Evolutionary conservation across 1,140 invertebrate species (phyloP).

Genomic region (Euborellia annulipes): DNA sequence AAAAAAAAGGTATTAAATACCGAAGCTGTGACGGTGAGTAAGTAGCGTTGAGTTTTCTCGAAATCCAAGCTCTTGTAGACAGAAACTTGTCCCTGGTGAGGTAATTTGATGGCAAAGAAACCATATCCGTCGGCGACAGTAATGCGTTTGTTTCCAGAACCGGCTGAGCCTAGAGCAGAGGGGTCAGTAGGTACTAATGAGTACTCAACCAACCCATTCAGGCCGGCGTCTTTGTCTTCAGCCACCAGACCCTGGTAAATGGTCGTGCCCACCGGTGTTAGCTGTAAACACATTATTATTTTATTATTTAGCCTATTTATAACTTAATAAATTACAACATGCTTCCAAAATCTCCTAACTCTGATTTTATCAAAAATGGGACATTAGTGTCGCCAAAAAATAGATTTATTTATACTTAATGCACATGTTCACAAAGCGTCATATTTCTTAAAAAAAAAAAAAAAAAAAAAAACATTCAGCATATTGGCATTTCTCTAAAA

Average conservation of each 20-base stretch:
- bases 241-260: constrained; percentile 74
- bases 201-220: constrained; percentile 75
- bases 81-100: constrained; percentile 77
- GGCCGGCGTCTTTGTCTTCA: constrained; percentile 66
- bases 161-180: constrained; percentile 37
- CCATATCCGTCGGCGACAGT: constrained; percentile 62
- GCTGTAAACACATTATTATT: constrained; percentile 41
- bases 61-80: constrained; percentile 79
- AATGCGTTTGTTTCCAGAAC: constrained; percentile 33
- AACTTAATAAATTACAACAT: too few species aligned
- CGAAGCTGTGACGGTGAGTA: constrained; percentile 74
- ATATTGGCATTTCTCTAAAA: too few species aligned
- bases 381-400: too few species aligned
- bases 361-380: too few species aligned
- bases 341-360: too few species aligned
- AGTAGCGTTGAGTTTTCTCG: constrained; percentile 74
- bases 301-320: too few species aligned
- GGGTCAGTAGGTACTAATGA: constrained; percentile 41
- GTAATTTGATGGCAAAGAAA: constrained; percentile 68
- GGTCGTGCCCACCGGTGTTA: constrained; percentile 71
- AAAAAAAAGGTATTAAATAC: too few species aligned
- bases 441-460: too few species aligned
- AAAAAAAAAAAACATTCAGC: too few species aligned
- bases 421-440: too few species aligned
- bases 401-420: too few species aligned